Percentiles rank a stretch among this genome's conserved stretches.
Evolutionary conservation across 1,140 invertebrate genomes (phyloP).

Genomic region (Chrysoperla carnea): DNA sequence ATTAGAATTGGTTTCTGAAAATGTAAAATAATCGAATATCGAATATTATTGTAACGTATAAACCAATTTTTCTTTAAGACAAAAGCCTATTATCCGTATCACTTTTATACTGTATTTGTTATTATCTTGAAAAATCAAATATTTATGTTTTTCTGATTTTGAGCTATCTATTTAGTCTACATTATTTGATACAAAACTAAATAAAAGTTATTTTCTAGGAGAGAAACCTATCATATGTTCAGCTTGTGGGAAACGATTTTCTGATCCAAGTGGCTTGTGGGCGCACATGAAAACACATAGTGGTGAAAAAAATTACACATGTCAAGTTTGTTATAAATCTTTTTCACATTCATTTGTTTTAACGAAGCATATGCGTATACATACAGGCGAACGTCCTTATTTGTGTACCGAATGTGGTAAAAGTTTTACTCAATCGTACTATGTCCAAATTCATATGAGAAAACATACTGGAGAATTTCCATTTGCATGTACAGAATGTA

Average conservation of each 20-base stretch:
- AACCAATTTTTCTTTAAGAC: no score
- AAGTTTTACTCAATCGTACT: slow-evolving; percentile 10
- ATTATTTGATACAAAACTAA: background rate
- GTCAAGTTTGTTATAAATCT: slow-evolving; percentile 13
- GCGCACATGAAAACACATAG: slow-evolving; percentile 23
- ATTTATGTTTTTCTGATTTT: no score
- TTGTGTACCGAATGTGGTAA: slow-evolving; percentile 13
- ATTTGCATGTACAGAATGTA: slow-evolving; percentile 12
- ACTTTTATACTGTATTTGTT: no score
- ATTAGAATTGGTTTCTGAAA: no score
- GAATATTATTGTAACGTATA: no score
- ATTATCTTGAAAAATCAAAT: no score
- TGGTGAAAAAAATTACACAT: slow-evolving; percentile 18
- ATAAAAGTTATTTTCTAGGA: background rate
- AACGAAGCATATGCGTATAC: slow-evolving; percentile 15
- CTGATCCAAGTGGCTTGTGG: slow-evolving; percentile 20
- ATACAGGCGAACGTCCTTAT: slow-evolving; percentile 15
- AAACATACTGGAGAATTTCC: slow-evolving; percentile 15
- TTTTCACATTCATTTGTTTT: slow-evolving; percentile 17
- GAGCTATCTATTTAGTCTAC: slow-evolving; percentile 8
- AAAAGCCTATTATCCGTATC: no score
- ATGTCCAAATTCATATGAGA: slow-evolving; percentile 10
- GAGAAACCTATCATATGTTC: slow-evolving; percentile 47
- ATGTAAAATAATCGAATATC: no score
- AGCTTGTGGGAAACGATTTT: slow-evolving; percentile 23